Evolutionary conservation across 2,888 invertebrate genomes (phyloP).

Genomic region (Myopa testacea): DNA sequence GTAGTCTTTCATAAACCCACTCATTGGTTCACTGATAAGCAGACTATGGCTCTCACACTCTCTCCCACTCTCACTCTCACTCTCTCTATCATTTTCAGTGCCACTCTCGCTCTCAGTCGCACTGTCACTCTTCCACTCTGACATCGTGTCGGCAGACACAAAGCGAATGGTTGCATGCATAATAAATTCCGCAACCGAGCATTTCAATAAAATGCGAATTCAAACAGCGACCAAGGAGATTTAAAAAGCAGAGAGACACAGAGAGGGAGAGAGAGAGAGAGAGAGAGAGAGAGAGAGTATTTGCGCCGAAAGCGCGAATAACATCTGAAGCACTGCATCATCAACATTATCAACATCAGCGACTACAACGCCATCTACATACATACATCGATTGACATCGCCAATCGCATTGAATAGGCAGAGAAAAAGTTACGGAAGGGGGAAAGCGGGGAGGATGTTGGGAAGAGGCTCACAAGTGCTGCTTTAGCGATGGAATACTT

Average conservation of each 20-base stretch:
- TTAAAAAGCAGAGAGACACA: background rate
- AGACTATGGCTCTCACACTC: background rate
- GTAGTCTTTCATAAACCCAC: background rate
- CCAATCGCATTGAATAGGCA: background rate
- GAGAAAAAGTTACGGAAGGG: background rate
- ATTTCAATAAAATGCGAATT: slow-evolving; percentile 26
- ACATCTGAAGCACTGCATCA: too few relatives aligned
- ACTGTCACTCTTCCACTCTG: background rate
- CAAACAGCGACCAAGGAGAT: background rate
- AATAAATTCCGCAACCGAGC: slow-evolving; percentile 22
- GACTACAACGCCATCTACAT: too few relatives aligned
- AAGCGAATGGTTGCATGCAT: background rate
- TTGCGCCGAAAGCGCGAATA: too few relatives aligned
- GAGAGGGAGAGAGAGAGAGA: background rate
- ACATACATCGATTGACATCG: too few relatives aligned
- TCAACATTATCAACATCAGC: too few relatives aligned
- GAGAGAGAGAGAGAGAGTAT: background rate
- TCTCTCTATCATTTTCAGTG: background rate
- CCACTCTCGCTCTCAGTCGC: background rate
- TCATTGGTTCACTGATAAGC: background rate
- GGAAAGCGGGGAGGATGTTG: background rate
- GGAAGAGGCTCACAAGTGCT: background rate
- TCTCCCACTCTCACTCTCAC: background rate
- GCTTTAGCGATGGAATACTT: too few relatives aligned
- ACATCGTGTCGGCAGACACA: background rate